Conservation (phyloP, 2,888 invertebrate species). For the Andricus quercusramuli region DNA sequence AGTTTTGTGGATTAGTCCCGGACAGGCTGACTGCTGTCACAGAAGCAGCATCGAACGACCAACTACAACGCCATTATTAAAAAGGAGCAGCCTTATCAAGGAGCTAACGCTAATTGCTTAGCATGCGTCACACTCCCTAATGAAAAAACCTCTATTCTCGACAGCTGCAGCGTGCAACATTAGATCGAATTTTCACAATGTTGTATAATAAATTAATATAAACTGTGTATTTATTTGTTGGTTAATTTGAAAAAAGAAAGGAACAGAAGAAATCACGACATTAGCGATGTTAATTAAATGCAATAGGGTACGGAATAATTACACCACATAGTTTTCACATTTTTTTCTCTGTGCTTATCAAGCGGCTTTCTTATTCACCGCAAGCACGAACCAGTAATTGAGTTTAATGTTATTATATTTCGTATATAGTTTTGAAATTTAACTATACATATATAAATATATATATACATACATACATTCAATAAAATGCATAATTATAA, state of each 20-base stretch:
- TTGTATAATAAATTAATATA: slow-evolving; percentile 77
- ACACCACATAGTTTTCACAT: slow-evolving; percentile 48
- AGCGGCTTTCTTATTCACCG: slow-evolving; percentile 52
- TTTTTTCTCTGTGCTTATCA: slow-evolving; percentile 48
- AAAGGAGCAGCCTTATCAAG: slow-evolving; percentile 73
- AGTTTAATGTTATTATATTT: slow-evolving; percentile 68
- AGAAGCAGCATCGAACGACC: slow-evolving; percentile 64
- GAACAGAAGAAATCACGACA: slow-evolving; percentile 61
- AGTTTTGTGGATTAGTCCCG: slow-evolving; percentile 95
- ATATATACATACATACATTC: slow-evolving; percentile 61
- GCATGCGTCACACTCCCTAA: slow-evolving; percentile 73
- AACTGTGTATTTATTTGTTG: slow-evolving; percentile 78
- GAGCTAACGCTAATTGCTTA: slow-evolving; percentile 73
- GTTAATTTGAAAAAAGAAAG: slow-evolving; percentile 63
- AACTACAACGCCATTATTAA: slow-evolving; percentile 64
- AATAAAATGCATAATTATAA: slow-evolving; percentile 74
- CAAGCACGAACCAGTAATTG: slow-evolving; percentile 64
- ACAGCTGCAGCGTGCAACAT: slow-evolving; percentile 67
- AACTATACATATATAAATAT: slow-evolving; percentile 50
- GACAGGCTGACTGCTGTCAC: slow-evolving; percentile 54
- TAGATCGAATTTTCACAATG: slow-evolving; percentile 76
- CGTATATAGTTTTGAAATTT: slow-evolving; percentile 59
- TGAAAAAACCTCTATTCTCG: slow-evolving; percentile 59
- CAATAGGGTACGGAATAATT: slow-evolving; percentile 62
- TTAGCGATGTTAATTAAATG: slow-evolving; percentile 66